These are phyloP conservation scores for Nomada fucata DNA, from an alignment of 2,888 invertebrate genomes.

Conservation along the genomic window DNA sequence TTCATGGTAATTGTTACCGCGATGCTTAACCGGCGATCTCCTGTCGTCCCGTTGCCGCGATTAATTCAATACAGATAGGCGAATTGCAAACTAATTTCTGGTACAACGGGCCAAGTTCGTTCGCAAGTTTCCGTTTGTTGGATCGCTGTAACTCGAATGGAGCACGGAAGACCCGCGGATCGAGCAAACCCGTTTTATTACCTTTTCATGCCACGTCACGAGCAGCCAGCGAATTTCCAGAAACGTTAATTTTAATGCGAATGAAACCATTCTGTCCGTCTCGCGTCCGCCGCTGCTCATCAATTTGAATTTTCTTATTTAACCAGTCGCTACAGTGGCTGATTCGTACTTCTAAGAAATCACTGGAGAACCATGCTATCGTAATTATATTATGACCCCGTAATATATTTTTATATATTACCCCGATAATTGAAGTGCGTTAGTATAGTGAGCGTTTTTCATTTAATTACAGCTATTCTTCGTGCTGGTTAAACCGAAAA, in stretches of 20 bases:
- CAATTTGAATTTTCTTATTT: background rate
- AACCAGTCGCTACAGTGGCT: background rate
- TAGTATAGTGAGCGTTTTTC: background rate
- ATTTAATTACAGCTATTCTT: background rate
- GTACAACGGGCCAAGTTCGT: constrained; percentile 3
- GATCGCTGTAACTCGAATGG: constrained; percentile 35
- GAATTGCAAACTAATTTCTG: constrained; percentile 49
- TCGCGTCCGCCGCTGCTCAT: background rate
- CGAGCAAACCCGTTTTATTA: constrained; percentile 8
- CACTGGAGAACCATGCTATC: background rate
- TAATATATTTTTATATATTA: too few relatives aligned
- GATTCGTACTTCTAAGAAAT: background rate
- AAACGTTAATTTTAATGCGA: constrained; percentile 1
- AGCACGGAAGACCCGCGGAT: constrained; percentile 2
- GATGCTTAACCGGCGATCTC: constrained; percentile 47
- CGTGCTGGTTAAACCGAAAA: background rate
- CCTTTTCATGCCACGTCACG: background rate
- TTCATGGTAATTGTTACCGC: constrained; percentile 68
- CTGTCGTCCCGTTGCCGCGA: constrained; percentile 28
- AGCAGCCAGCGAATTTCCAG: background rate
- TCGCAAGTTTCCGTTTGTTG: constrained; percentile 32
- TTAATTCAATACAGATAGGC: constrained; percentile 49
- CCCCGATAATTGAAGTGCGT: too few relatives aligned
- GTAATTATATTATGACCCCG: background rate
- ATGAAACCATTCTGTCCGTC: background rate